Percentiles rank a stretch among this genome's conserved stretches.
Conservation (phyloP, 2,797 vertebrate species). For the Phoeniculus purpureus region DNA sequence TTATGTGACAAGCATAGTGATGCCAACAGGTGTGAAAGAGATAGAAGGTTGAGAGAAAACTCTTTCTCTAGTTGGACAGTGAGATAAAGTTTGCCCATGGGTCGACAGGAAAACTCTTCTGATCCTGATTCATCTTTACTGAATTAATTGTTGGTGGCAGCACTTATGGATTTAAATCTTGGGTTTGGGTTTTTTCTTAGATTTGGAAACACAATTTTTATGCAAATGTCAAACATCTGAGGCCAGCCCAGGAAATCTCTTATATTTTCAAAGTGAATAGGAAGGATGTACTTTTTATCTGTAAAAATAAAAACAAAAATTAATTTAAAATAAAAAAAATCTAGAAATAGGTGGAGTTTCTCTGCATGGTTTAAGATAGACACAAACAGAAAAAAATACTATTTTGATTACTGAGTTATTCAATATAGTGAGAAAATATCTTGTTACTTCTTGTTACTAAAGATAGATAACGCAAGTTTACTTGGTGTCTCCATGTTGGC, state of each 20-base stretch:
- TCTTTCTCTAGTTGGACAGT: neutral
- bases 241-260: neutral
- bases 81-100: neutral
- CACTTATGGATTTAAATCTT: neutral
- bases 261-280: neutral
- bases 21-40: neutral
- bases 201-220: neutral
- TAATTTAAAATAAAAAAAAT: neutral
- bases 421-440: neutral
- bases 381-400: neutral
- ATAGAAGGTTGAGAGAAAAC: accelerated
- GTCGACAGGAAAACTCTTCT: no score
- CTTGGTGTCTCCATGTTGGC: neutral
- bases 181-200: neutral
- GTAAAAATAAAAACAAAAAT: neutral
- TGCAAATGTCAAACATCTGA: neutral
- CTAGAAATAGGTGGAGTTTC: neutral
- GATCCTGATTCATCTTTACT: neutral
- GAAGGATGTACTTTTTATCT: neutral
- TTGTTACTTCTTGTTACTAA: neutral
- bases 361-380: neutral
- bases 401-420: neutral
- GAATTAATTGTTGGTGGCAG: neutral
- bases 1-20: neutral
- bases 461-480: neutral